Conservation (phyloP, 1,140 invertebrate species). For the Anastrepha ludens region DNA sequence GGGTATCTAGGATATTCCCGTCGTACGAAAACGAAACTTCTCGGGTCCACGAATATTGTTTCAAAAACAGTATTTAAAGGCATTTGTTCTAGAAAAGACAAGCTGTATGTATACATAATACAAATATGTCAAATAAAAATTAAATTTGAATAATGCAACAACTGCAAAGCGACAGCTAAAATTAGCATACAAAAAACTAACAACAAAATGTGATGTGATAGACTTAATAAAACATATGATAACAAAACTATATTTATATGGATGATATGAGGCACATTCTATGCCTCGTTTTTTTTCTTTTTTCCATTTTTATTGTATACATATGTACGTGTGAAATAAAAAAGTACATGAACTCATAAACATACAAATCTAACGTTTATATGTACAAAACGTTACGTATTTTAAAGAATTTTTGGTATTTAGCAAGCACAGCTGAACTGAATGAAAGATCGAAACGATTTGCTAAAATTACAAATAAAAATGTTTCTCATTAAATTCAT, state of each 20-base stretch:
- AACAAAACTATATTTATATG: slow-evolving; percentile 58
- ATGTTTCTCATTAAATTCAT: slow-evolving; percentile 39
- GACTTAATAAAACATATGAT: slow-evolving; percentile 55
- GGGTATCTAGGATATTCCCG: not conserved
- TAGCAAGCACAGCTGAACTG: not conserved
- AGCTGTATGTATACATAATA: slow-evolving; percentile 23
- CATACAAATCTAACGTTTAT: slow-evolving; percentile 15
- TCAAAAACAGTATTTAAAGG: slow-evolving; percentile 55
- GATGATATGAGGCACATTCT: slow-evolving; percentile 60
- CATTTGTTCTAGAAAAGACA: slow-evolving; percentile 31
- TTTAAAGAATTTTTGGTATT: slow-evolving; percentile 24
- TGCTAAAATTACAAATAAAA: slow-evolving; percentile 33
- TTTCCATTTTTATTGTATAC: slow-evolving; percentile 38
- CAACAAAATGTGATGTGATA: slow-evolving; percentile 59
- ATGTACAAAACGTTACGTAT: slow-evolving; percentile 6
- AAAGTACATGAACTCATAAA: slow-evolving; percentile 28
- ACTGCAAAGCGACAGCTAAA: slow-evolving; percentile 45
- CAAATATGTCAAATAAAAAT: slow-evolving; percentile 47
- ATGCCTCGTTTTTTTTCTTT: not conserved
- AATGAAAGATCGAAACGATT: not conserved
- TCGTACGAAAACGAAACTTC: slow-evolving; percentile 19
- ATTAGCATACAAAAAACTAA: slow-evolving; percentile 46
- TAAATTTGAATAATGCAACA: slow-evolving; percentile 28
- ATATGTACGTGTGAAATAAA: slow-evolving; percentile 7
- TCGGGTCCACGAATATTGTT: slow-evolving; percentile 54